Base-by-base conservation (phyloP, 1,140 invertebrate species). In the Zaprionus kolodkinae region DNA sequence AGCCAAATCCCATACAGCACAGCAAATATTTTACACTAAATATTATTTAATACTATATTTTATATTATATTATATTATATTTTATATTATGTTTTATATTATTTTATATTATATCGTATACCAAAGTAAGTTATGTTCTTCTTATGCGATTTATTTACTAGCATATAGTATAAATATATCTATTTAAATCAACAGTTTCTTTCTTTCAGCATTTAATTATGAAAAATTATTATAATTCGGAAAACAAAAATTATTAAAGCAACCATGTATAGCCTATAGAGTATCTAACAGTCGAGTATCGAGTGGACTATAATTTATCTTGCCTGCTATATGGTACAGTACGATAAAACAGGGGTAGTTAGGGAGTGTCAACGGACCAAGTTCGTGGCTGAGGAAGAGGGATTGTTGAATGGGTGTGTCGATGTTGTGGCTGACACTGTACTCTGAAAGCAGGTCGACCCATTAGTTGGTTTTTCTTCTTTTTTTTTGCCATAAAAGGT, bases 371-470 rank as follows among this genome's bases (percentile, higher is more conserved):
- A 48, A 48, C n/a, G 50, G n/a, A 25, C 30, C 11, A 57, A n/a
- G 30, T 7, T 21, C 12, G 45, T 33, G 13, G 10, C 4, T 48
- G 9, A 6, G 15, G n/a, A 27, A 33, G 17, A 27, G 36, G 9
- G 43, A 6, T 54, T 48, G 33, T 48, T 73, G 79, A 73, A 82
- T 56, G 83, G 79, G 83, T 87, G 83, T 71, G 79, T 52, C 76
- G 65, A 76, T 86, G 72, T 82, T 79, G 76, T 79, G 78, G 74
- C 82, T 78, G 62, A 50, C 40, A 52, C 65, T 64, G 63, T 72
- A 54, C 62, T 64, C 67, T 69, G 78, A 70, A 85, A 81, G 54
- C 81, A 81, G 82, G 82, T 86, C 83, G 76, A 33, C 54, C 76
- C 60, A 55, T 71, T 76, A 66, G 25, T 66, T 66, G 33, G 60